Conservation (phyloP, 2,797 vertebrate genomes). For the Falco naumanni region DNA sequence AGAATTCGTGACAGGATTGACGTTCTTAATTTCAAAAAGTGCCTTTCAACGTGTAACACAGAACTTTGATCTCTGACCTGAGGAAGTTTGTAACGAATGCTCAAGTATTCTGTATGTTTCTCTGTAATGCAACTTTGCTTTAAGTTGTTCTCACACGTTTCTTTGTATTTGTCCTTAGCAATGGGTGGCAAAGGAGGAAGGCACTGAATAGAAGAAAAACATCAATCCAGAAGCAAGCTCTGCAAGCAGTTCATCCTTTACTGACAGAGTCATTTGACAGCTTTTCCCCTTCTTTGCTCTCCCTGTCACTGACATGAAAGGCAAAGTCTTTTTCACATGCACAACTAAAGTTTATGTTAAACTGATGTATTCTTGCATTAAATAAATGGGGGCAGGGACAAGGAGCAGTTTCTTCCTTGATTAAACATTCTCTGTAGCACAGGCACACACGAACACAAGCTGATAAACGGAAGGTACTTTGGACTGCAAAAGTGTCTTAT, state of each 20-base stretch:
- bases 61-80: not conserved
- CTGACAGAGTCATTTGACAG: not conserved
- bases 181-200: constrained; percentile 62
- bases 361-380: not conserved
- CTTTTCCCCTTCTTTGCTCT: not conserved
- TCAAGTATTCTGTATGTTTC: not conserved
- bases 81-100: not conserved
- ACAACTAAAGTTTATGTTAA: not conserved
- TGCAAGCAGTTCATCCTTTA: not conserved
- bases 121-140: not conserved
- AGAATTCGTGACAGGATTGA: not conserved
- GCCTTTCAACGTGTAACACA: not conserved
- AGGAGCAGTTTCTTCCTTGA: not conserved
- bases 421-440: not conserved
- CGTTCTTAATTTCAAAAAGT: not conserved
- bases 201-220: not conserved
- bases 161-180: constrained; percentile 10
- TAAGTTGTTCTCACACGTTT: not conserved
- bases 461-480: not conserved
- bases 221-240: not conserved
- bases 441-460: not conserved
- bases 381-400: not conserved
- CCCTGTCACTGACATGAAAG: not conserved
- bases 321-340: not conserved
- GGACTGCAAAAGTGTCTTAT: not conserved